phyloP scores from a whole-genome alignment of 2,888 invertebrate species.

The Cryptus armator region DNA sequence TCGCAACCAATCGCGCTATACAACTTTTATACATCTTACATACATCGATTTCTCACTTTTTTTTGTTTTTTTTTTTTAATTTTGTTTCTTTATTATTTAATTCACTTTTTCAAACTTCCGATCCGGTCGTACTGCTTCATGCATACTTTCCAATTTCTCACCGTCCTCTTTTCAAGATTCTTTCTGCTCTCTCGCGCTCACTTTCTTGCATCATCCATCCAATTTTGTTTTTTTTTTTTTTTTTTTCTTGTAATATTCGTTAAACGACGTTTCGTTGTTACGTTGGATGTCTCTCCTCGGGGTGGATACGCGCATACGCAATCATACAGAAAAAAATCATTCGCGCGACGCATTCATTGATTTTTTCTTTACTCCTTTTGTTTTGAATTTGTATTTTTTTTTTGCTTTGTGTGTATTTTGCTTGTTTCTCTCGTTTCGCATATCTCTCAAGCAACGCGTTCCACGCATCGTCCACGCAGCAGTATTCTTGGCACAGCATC shows the following conservation, averaged over 20 bases:
- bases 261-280: slow-evolving; percentile 25
- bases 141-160: slow-evolving; percentile 32
- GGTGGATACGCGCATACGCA: slow-evolving; percentile 6
- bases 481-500: slow-evolving; percentile 66
- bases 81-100: slow-evolving; percentile 24
- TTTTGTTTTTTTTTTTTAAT: slow-evolving; percentile 1
- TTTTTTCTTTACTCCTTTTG: slow-evolving; percentile 36
- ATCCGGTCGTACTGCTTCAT: slow-evolving; percentile 37
- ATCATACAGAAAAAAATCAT: slow-evolving; percentile 56
- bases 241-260: slow-evolving; percentile 30
- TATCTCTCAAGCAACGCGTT: slow-evolving; percentile 57
- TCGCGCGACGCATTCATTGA: slow-evolving; percentile 63
- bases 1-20: slow-evolving; percentile 57
- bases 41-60: slow-evolving; percentile 49
- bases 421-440: slow-evolving; percentile 9
- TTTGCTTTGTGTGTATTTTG: slow-evolving; percentile 16
- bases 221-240: slow-evolving; percentile 8
- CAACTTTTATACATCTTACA: slow-evolving; percentile 62
- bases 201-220: slow-evolving; percentile 16
- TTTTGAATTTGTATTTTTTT: slow-evolving; percentile 14
- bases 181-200: slow-evolving; percentile 21
- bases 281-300: slow-evolving; percentile 15
- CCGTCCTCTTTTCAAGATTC: not conserved
- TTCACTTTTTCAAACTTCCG: slow-evolving; percentile 13
- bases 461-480: slow-evolving; percentile 62